Evolutionary conservation across 2,888 invertebrate genomes (phyloP).

Genomic region (Incurvaria masculella): DNA sequence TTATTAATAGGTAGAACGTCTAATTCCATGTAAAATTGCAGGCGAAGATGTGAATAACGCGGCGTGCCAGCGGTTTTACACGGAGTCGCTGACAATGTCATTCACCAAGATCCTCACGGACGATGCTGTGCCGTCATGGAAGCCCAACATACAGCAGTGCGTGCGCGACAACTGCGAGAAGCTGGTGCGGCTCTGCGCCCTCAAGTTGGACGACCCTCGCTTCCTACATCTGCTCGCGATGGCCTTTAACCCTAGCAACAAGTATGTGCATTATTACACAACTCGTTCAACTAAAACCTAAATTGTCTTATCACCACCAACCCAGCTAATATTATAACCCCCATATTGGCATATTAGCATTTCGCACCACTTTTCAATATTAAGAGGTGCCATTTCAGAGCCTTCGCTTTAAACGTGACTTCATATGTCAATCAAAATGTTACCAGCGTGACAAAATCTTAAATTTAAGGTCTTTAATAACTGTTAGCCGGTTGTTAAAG

Average conservation of each 20-base stretch:
- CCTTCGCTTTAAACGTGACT: no score
- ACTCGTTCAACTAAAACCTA: not conserved
- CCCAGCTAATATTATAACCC: no score
- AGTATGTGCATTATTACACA: slow-evolving; percentile 60
- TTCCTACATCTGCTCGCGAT: slow-evolving; percentile 89
- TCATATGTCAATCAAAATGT: no score
- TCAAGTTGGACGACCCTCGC: slow-evolving; percentile 93
- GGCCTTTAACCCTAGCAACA: slow-evolving; percentile 93
- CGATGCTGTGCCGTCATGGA: slow-evolving; percentile 98
- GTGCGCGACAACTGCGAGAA: slow-evolving; percentile 92
- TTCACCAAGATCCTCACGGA: slow-evolving; percentile 97
- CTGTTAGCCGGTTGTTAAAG: no score
- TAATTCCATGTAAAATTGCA: no score
- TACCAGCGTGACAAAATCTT: no score
- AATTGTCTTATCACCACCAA: not conserved
- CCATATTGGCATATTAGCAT: no score
- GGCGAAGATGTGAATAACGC: slow-evolving; percentile 86
- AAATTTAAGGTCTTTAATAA: no score
- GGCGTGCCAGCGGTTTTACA: slow-evolving; percentile 91
- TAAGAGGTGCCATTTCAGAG: no score
- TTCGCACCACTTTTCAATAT: no score
- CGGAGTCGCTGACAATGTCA: slow-evolving; percentile 89
- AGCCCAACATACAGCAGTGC: slow-evolving; percentile 93
- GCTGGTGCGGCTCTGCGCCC: slow-evolving; percentile 88
- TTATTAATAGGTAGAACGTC: no score